phyloP scores from a whole-genome alignment of 2,797 vertebrate species.

The Iguana delicatissima region DNA sequence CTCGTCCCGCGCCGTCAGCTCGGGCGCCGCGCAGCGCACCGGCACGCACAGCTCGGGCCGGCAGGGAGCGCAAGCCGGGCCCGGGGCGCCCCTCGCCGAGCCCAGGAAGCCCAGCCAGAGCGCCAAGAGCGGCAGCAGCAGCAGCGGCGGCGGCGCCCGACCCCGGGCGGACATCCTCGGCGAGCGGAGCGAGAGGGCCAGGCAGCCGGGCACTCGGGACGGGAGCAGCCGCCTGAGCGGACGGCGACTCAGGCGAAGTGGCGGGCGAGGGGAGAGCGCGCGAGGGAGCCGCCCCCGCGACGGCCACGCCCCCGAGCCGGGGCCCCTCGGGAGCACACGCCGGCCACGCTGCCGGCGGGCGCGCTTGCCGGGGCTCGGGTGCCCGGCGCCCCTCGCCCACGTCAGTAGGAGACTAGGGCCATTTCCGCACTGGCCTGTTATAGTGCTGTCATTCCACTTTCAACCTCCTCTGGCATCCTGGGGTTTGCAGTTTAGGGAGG shows the following conservation, averaged over 20 bases:
- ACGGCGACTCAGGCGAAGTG: neutral
- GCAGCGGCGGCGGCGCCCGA: conserved; percentile 40
- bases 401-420: no score
- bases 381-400: no score
- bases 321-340: no score
- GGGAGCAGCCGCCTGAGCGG: conserved; percentile 16
- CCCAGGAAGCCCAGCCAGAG: neutral
- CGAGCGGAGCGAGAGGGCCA: neutral
- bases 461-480: no score
- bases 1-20: conserved; percentile 69
- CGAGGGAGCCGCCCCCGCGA: neutral
- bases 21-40: conserved; percentile 65
- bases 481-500: no score
- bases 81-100: neutral
- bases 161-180: neutral
- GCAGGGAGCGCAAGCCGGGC: conserved; percentile 68
- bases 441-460: no score
- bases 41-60: conserved; percentile 59
- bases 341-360: no score
- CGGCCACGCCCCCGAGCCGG: conserved; percentile 12
- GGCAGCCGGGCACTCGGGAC: no score
- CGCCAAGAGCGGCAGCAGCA: conserved; percentile 16
- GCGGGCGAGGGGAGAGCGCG: neutral
- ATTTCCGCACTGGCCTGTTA: no score
- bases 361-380: neutral